phyloP scores from a whole-genome alignment of 92 coral and sea anemone species.

The Palythoa caribaeorum region DNA sequence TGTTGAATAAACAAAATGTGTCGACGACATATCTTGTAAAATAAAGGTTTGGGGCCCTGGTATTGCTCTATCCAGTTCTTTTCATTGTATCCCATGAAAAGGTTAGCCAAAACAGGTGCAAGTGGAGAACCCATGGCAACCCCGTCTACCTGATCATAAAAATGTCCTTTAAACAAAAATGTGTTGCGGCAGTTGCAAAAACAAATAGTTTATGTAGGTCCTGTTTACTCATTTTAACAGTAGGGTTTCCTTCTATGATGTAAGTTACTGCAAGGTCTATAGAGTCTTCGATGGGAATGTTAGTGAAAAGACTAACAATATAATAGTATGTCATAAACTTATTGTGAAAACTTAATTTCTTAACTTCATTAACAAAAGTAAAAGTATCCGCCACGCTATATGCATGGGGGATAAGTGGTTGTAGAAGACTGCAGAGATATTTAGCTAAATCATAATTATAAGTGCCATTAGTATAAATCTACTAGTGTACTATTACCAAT shows the following conservation, averaged over 20 bases:
- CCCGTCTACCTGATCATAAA: neutral
- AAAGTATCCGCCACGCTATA: neutral
- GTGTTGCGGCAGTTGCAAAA: neutral
- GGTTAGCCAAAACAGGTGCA: neutral
- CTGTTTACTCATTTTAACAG: neutral
- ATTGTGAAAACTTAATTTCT: neutral
- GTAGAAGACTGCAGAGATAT: neutral
- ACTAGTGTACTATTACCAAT: no score
- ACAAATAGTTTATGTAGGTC: neutral
- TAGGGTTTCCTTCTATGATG: slow-evolving; percentile 3
- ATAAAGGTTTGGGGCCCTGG: neutral
- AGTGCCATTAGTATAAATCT: neutral
- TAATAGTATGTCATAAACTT: neutral
- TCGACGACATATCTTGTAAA: neutral
- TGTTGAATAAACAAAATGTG: neutral
- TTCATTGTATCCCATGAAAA: neutral
- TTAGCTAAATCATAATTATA: neutral
- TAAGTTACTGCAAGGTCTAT: neutral
- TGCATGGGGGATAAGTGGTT: neutral
- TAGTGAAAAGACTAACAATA: neutral
- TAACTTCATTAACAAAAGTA: neutral
- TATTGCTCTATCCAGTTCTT: neutral
- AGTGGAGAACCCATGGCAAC: neutral
- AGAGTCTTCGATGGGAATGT: neutral
- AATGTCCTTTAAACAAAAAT: neutral